Evolutionary conservation across 2,113 vertebrate genomes (phyloP).

Genomic region (Thamnophis sirtalis): DNA sequence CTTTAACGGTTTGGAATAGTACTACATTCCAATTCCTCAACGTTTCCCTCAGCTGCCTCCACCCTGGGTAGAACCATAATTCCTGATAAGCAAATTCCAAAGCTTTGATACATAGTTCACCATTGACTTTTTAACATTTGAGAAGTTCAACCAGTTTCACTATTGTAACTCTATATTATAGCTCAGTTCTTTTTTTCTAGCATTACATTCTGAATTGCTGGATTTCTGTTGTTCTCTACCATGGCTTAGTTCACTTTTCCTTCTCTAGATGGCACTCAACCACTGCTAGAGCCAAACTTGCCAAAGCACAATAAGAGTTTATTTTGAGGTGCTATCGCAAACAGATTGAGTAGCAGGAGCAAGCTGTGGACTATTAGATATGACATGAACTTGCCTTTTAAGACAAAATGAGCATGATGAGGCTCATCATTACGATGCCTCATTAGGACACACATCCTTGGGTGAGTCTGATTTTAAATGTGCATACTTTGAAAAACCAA

Average conservation of each 20-base stretch:
- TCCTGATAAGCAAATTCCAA: background rate
- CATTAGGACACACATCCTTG: background rate
- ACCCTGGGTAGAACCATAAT: background rate
- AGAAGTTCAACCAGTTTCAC: background rate
- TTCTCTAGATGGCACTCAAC: background rate
- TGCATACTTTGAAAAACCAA: background rate
- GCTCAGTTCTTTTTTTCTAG: background rate
- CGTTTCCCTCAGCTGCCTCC: background rate
- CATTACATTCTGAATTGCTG: background rate
- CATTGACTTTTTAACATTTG: background rate
- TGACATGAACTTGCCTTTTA: background rate
- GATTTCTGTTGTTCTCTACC: background rate
- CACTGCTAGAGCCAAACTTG: background rate
- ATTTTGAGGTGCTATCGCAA: background rate
- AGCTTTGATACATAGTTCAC: background rate
- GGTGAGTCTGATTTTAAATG: background rate
- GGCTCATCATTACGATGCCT: background rate
- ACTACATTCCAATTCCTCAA: background rate
- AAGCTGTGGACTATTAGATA: background rate
- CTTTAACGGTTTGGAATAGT: background rate
- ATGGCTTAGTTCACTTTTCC: background rate
- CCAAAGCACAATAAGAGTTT: background rate
- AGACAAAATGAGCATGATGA: background rate
- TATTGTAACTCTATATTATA: background rate
- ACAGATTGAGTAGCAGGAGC: background rate